Conservation (phyloP, 2,113 vertebrate genomes). For the Corynorhinus townsendii region DNA sequence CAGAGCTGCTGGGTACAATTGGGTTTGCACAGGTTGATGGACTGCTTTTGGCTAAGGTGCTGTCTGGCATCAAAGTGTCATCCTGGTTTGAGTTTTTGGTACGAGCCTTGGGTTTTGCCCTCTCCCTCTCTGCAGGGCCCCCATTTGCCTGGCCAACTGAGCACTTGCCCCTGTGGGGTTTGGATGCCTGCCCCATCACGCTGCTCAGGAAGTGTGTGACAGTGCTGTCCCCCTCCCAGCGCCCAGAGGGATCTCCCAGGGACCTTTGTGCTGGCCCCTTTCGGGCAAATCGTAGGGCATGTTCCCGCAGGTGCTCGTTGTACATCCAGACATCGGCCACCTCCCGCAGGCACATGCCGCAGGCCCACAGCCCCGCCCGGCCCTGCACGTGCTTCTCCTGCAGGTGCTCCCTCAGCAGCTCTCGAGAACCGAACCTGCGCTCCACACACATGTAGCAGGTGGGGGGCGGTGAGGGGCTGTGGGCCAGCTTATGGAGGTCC, state of each 20-base stretch:
- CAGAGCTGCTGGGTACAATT: not conserved
- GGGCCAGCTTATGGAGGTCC: slow-evolving; percentile 95
- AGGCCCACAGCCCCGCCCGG: slow-evolving; percentile 93
- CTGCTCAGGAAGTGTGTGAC: slow-evolving; percentile 90
- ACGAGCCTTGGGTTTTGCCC: slow-evolving; percentile 51
- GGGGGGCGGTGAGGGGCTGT: slow-evolving; percentile 94
- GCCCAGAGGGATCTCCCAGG: slow-evolving; percentile 83
- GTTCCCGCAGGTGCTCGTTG: slow-evolving; percentile 95
- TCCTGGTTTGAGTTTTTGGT: not conserved
- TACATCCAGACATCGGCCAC: slow-evolving; percentile 98
- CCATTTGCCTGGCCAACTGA: slow-evolving; percentile 70
- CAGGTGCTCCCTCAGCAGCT: slow-evolving; percentile 93
- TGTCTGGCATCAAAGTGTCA: fast-evolving
- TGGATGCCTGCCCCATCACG: slow-evolving; percentile 85
- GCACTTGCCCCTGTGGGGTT: slow-evolving; percentile 68
- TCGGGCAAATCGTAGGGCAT: slow-evolving; percentile 93
- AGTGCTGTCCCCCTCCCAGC: slow-evolving; percentile 83
- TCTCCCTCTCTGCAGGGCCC: slow-evolving; percentile 75
- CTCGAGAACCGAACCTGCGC: slow-evolving; percentile 94
- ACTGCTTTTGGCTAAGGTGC: not conserved
- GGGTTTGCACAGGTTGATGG: not conserved
- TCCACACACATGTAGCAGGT: slow-evolving; percentile 99
- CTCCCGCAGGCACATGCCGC: slow-evolving; percentile 97
- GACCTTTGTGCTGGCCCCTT: slow-evolving; percentile 90
- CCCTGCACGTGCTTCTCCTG: slow-evolving; percentile 94